Evolutionary conservation across 2,797 vertebrate genomes (phyloP), one percentile per base, ranked within the genome.

Genomic region (Acanthurus tractus): DNA sequence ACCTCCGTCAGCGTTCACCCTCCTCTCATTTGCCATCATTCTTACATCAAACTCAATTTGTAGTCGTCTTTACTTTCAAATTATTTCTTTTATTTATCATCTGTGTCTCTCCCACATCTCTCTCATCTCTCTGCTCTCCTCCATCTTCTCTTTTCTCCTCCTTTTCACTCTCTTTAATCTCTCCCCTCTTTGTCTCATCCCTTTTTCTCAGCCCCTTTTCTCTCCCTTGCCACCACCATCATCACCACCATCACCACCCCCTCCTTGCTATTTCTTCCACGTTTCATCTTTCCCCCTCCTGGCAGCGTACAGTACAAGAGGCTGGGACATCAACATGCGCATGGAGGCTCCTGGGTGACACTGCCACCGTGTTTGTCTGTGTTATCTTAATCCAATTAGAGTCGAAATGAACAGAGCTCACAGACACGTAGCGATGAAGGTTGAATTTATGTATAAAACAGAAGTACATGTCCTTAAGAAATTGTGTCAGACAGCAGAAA

Each of bases 351-450:
- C 70, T 45, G 36, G 57, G 79, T 78, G 76, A 76, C 63, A 59
- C 42, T 6, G 54, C 57, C 77, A 46, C 76, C n/a, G 4, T 81
- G 80, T 71, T 84, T 59, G 79, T 71, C 78, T 70, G 55, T 65
- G 64, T 74, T 71, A 58, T 73, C 63, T 84, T 72, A 79, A 89
- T 79, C 82, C 78, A 89, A 85, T 90, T 82, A 86, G 44, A 72
- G 71, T 81, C 74, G 72, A 74, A 76, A 29, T 59, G 79, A 81
- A 73, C n/a, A 40, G 70, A 56, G 59, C 53, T 7, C 6, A n/a
- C 25, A 66, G 67, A 44, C 55, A 69, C 5, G 3, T 12, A 40
- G 61, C 48, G 49, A 63, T 44, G 52, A 9, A 4, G 52, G 49
- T 34, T 68, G 46, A 64, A 58, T 63, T 65, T 46, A 74, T 62